Evolutionary conservation across 2,888 invertebrate species (phyloP).

Genomic region (Apodemia zela): DNA sequence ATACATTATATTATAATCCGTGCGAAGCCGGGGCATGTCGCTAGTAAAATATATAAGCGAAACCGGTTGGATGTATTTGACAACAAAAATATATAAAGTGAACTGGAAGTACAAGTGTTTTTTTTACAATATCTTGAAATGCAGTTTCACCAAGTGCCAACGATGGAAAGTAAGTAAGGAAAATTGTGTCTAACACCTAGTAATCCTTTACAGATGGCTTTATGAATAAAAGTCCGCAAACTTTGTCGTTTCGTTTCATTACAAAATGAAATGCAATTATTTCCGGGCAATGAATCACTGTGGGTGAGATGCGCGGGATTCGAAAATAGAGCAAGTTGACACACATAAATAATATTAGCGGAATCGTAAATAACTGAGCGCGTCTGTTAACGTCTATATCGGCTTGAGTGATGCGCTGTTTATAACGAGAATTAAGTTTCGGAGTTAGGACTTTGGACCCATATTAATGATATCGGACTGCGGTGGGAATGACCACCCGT

Average conservation of each 20-base stretch:
- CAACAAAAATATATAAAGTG: no score
- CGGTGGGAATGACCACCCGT: neutral
- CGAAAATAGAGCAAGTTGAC: constrained; percentile 73
- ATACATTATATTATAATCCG: no score
- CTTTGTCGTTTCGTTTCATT: constrained; percentile 20
- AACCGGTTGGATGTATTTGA: no score
- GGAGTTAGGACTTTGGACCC: neutral
- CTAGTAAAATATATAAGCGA: no score
- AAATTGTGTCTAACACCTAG: no score
- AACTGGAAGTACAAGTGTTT: no score
- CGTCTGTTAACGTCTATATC: constrained; percentile 40
- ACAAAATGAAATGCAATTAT: constrained; percentile 47
- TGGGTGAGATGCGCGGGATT: constrained; percentile 46
- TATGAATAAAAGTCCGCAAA: constrained; percentile 17
- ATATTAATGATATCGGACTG: neutral
- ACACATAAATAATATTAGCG: constrained; percentile 72
- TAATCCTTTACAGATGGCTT: neutral
- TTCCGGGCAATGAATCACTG: constrained; percentile 61
- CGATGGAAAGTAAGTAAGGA: no score
- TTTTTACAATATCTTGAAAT: no score
- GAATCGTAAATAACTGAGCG: constrained; percentile 55
- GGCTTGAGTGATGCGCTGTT: constrained; percentile 34
- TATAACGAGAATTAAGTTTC: constrained; percentile 20
- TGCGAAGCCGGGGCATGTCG: no score
- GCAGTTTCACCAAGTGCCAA: no score